Conservation (phyloP, 2,113 vertebrate genomes). For the Sturnus vulgaris region DNA sequence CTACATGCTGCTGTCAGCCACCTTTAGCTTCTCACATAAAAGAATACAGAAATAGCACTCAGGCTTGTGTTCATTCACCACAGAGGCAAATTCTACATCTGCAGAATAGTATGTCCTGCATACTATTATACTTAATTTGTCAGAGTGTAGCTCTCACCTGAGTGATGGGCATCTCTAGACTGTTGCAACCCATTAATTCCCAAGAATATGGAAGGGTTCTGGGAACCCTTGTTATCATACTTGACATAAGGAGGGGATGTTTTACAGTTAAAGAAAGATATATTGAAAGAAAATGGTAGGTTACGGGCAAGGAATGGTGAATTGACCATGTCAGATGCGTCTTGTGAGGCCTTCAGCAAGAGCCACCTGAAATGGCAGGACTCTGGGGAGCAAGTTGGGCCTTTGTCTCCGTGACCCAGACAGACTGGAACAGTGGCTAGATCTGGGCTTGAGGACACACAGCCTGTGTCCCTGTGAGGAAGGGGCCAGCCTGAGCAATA, state of each 20-base stretch:
- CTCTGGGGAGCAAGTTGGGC: not conserved
- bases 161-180: rapidly evolving
- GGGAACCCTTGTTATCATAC: not conserved
- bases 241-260: not conserved
- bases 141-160: not conserved
- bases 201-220: not conserved
- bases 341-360: not conserved
- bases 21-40: not conserved
- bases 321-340: not conserved
- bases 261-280: not conserved
- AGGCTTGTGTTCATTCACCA: not conserved
- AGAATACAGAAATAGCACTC: not conserved
- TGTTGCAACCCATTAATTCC: not conserved
- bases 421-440: not conserved
- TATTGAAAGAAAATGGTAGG: not conserved
- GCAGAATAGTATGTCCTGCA: not conserved
- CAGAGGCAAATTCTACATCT: not conserved
- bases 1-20: not conserved
- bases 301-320: not conserved
- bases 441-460: not conserved
- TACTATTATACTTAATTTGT: not conserved
- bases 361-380: not conserved
- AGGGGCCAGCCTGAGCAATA: not conserved
- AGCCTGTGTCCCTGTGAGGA: not conserved
- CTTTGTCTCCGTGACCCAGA: rapidly evolving